Evolutionary conservation across 2,797 vertebrate genomes (phyloP).

Genomic region (Calcarius lapponicus): DNA sequence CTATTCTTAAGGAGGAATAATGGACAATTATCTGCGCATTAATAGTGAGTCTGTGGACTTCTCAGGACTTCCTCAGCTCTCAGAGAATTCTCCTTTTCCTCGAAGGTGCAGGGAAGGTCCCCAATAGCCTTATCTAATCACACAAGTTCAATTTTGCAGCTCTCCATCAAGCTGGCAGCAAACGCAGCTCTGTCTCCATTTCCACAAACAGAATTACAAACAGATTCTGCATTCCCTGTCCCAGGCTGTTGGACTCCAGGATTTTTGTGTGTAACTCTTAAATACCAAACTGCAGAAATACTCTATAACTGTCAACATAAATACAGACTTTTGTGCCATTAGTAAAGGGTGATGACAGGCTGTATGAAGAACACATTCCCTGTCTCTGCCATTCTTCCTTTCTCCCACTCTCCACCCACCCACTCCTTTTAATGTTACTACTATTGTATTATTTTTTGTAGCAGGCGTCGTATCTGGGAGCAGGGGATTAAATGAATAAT

Average conservation of each 20-base stretch:
- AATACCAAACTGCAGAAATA: slow-evolving; percentile 10
- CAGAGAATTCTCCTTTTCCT: not conserved
- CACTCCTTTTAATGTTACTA: not conserved
- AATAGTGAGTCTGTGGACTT: slow-evolving; percentile 28
- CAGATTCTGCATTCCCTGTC: not conserved
- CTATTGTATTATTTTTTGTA: not conserved
- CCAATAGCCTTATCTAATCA: not conserved
- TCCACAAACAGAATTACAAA: not conserved
- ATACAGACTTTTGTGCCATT: not conserved
- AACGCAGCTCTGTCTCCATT: not conserved
- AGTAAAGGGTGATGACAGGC: slow-evolving; percentile 4
- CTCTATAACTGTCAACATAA: not conserved
- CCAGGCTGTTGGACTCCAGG: not conserved
- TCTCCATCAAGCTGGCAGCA: not conserved
- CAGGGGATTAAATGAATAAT: slow-evolving; percentile 31
- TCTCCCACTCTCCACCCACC: not conserved
- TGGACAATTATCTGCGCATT: slow-evolving; percentile 65
- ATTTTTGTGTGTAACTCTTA: not conserved
- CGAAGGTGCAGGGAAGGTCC: not conserved
- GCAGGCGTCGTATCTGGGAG: not conserved
- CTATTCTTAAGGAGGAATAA: slow-evolving; percentile 65
- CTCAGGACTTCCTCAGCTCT: slow-evolving; percentile 23
- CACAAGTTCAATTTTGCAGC: not conserved
- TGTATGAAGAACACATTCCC: not conserved
- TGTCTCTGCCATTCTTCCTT: not conserved